Evolutionary conservation across 2,113 vertebrate genomes (phyloP).

Genomic region (Ophthalmotilapia sp.): DNA sequence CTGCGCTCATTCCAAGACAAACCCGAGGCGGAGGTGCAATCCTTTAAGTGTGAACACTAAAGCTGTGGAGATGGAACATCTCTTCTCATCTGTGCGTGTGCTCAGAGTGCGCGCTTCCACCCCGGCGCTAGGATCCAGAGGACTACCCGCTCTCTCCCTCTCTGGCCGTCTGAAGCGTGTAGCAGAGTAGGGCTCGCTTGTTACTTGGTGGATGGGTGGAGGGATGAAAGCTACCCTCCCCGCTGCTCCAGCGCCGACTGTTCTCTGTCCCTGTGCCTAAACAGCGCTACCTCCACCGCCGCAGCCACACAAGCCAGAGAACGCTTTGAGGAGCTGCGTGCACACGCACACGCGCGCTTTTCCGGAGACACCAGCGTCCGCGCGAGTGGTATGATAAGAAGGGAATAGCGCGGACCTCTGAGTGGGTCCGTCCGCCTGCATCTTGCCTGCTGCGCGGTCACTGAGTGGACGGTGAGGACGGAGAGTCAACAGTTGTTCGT

Average conservation of each 20-base stretch:
- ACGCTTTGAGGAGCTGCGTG: neutral
- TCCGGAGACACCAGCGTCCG: neutral
- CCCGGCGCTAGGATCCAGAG: conserved; percentile 74
- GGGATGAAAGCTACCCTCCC: conserved; percentile 80
- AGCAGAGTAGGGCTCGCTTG: conserved; percentile 81
- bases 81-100: neutral
- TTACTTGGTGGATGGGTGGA: conserved; percentile 86
- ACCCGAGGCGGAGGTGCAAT: neutral
- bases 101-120: neutral
- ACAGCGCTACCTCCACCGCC: conserved; percentile 56
- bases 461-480: conserved; percentile 4
- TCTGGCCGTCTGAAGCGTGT: conserved; percentile 75
- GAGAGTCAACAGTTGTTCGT: conserved; percentile 74
- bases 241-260: neutral
- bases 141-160: conserved; percentile 31
- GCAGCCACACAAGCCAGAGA: conserved; percentile 28
- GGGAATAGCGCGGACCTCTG: conserved; percentile 19
- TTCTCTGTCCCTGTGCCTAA: conserved; percentile 56
- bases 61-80: neutral
- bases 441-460: neutral
- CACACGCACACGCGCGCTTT: neutral
- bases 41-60: neutral
- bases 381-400: conserved; percentile 34
- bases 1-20: neutral
- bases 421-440: neutral